A percentile compares a stretch with the other conserved stretches of the same genome.
phyloP scores from a whole-genome alignment of 2,888 invertebrate species.

The Platerodrilus igneus region DNA sequence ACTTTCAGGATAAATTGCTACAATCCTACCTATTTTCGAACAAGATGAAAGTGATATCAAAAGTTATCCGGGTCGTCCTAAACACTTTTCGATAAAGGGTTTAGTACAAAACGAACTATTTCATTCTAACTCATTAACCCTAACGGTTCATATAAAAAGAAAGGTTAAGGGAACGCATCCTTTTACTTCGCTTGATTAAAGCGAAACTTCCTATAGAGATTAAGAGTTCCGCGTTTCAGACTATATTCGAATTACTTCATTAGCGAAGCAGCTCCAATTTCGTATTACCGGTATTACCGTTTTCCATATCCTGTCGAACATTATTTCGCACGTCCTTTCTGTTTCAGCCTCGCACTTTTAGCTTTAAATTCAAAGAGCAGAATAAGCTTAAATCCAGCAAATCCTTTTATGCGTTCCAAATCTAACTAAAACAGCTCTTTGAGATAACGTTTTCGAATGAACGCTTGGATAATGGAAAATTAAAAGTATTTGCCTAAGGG shows the following conservation, averaged over 20 bases:
- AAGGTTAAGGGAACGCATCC: conserved; percentile 26
- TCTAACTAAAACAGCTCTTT: no score
- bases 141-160: conserved; percentile 30
- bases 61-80: conserved; percentile 35
- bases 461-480: no score
- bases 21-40: no score
- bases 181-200: conserved; percentile 38
- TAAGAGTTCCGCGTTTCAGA: conserved; percentile 29
- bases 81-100: conserved; percentile 43
- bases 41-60: no score
- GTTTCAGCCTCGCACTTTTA: conserved; percentile 12
- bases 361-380: conserved; percentile 1
- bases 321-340: conserved; percentile 14
- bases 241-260: conserved; percentile 24
- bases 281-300: conserved; percentile 22
- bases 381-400: no score
- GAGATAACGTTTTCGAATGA: no score
- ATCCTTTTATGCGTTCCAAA: no score
- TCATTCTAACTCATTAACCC: conserved; percentile 43
- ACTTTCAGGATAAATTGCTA: no score
- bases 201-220: conserved; percentile 36
- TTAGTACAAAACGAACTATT: conserved; percentile 39
- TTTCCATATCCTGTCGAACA: conserved; percentile 19
- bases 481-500: no score
- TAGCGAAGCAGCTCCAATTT: conserved; percentile 18